Evolutionary conservation across 2,888 invertebrate genomes (phyloP).

Genomic region (Brachypalpus laphriformis): DNA sequence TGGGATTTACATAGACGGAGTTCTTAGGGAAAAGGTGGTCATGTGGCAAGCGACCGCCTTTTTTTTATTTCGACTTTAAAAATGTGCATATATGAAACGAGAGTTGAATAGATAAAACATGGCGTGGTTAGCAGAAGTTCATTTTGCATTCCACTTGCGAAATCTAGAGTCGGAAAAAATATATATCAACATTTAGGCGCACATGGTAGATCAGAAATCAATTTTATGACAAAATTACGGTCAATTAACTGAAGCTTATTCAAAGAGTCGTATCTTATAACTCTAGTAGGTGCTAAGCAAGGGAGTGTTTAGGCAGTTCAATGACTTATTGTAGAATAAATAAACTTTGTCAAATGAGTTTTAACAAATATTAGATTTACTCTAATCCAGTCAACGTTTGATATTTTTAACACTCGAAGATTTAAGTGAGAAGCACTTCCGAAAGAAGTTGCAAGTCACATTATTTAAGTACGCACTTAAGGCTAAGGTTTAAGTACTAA

Average conservation of each 20-base stretch:
- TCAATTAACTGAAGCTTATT: slow-evolving; percentile 1
- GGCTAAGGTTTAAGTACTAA: not conserved
- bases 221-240: slow-evolving; percentile 25
- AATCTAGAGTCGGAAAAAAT: slow-evolving; percentile 1
- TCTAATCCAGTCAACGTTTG: not conserved
- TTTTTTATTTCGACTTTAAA: slow-evolving; percentile 8
- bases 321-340: not conserved
- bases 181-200: not conserved
- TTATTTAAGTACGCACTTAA: not conserved
- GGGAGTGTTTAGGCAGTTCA: not conserved
- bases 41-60: not conserved
- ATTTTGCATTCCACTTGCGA: slow-evolving; percentile 31
- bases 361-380: not conserved
- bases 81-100: slow-evolving; percentile 24
- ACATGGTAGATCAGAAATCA: slow-evolving; percentile 6
- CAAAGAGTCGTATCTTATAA: not conserved
- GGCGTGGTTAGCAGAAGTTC: not conserved
- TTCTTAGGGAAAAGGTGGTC: slow-evolving; percentile 35
- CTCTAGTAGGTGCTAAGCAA: not conserved
- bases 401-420: not conserved
- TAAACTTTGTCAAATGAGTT: not conserved
- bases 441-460: too few relatives aligned
- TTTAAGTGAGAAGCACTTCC: not conserved
- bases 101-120: slow-evolving; percentile 26
- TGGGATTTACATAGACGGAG: slow-evolving; percentile 19